Evolutionary conservation across 2,797 vertebrate genomes (phyloP).

Genomic region (Sebastes melanostomus): DNA sequence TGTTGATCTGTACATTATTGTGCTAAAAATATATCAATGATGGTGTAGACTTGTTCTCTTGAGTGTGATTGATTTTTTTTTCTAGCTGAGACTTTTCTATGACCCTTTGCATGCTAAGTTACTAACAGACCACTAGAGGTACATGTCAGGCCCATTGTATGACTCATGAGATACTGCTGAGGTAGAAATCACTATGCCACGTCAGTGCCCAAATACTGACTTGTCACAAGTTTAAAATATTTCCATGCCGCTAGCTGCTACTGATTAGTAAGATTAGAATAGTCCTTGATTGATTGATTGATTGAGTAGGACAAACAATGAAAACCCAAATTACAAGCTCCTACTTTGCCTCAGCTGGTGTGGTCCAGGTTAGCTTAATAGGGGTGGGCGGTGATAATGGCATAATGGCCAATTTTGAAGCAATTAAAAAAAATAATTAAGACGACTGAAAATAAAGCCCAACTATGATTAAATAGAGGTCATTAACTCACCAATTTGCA

Average conservation of each 20-base stretch:
- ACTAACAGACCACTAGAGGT: neutral
- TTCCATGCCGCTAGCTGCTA: neutral
- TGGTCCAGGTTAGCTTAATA: neutral
- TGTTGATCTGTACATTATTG: neutral
- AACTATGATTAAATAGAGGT: slow-evolving; percentile 7
- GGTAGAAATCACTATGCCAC: neutral
- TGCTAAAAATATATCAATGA: neutral
- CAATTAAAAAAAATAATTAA: slow-evolving; percentile 12
- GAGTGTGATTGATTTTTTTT: neutral
- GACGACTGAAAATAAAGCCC: neutral
- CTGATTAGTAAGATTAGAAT: neutral
- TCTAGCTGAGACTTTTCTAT: neutral
- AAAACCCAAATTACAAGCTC: neutral
- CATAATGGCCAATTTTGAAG: neutral
- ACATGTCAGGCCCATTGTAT: neutral
- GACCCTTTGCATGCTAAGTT: neutral
- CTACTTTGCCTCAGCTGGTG: neutral
- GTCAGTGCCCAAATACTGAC: neutral
- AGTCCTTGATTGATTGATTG: neutral
- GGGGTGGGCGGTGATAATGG: neutral
- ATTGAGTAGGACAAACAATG: neutral
- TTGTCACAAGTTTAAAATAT: neutral
- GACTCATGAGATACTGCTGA: neutral
- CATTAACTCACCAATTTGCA: slow-evolving; percentile 24
- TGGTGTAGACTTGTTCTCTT: neutral